phyloP scores from a whole-genome alignment of 2,797 vertebrate species.

The Diglossa cyanea region DNA sequence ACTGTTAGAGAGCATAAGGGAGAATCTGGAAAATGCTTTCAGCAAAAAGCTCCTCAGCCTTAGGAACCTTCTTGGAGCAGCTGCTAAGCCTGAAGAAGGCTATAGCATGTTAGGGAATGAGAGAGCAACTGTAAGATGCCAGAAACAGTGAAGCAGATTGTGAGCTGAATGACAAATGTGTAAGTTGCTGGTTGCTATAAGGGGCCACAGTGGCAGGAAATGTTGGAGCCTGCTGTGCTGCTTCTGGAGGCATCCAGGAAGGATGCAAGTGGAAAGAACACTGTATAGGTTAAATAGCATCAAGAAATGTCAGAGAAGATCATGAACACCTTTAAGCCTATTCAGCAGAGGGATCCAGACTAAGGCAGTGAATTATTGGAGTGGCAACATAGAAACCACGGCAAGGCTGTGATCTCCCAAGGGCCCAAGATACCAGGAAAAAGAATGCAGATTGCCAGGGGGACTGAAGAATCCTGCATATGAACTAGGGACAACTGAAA shows the following conservation, averaged over 20 bases:
- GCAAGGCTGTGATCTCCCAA: neutral
- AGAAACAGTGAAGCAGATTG: slow-evolving; percentile 49
- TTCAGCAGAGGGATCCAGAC: neutral
- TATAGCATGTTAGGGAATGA: slow-evolving; percentile 7
- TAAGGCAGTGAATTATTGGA: neutral
- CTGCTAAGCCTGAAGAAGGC: slow-evolving; percentile 34
- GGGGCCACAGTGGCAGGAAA: slow-evolving; percentile 17
- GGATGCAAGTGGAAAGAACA: neutral
- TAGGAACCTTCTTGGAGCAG: neutral
- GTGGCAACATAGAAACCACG: neutral
- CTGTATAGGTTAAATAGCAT: neutral
- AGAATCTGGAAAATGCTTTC: slow-evolving; percentile 6
- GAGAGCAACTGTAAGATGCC: slow-evolving; percentile 4
- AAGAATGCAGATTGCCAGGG: slow-evolving; percentile 9
- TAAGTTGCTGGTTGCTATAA: slow-evolving; percentile 46
- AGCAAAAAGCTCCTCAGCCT: neutral
- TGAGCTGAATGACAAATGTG: slow-evolving; percentile 49
- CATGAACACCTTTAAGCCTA: neutral
- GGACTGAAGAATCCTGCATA: slow-evolving; percentile 31
- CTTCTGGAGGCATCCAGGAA: slow-evolving; percentile 31
- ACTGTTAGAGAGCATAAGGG: slow-evolving; percentile 12
- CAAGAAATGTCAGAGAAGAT: neutral
- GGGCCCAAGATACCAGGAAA: neutral
- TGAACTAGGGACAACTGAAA: slow-evolving; percentile 17
- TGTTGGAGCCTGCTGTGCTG: neutral